These are phyloP conservation scores for Ochropleura plecta DNA, from an alignment of 2,888 invertebrate genomes.

Conservation along the genomic window DNA sequence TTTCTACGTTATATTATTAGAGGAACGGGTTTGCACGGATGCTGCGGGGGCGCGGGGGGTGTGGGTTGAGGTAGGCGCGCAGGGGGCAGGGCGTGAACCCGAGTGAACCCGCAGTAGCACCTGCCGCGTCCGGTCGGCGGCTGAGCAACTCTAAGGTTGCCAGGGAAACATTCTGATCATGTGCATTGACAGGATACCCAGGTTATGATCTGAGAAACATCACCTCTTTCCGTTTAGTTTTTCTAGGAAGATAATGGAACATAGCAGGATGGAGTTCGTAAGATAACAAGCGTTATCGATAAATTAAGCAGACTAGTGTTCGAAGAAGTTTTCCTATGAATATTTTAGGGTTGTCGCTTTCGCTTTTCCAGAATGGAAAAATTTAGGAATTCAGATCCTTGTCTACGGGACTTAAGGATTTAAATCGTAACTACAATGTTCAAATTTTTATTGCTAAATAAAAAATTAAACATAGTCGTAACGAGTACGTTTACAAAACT, in stretches of 20 bases:
- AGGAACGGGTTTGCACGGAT: slow-evolving; percentile 90
- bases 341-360: slow-evolving; percentile 18
- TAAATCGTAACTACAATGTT: too few species aligned
- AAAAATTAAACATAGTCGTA: neutral
- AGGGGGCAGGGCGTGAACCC: slow-evolving; percentile 84
- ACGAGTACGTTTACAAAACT: neutral
- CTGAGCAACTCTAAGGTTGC: slow-evolving; percentile 65
- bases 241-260: neutral
- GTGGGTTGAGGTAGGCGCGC: slow-evolving; percentile 62
- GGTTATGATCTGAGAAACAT: slow-evolving; percentile 42
- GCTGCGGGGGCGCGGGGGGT: slow-evolving; percentile 76
- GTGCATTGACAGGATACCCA: slow-evolving; percentile 57
- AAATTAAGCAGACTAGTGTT: neutral
- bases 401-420: neutral
- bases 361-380: neutral
- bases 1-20: slow-evolving; percentile 91
- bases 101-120: slow-evolving; percentile 89
- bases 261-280: neutral
- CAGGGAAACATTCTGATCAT: slow-evolving; percentile 57
- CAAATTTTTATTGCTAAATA: too few species aligned
- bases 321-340: neutral
- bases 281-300: neutral
- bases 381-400: neutral
- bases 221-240: neutral
- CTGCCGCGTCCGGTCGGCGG: slow-evolving; percentile 86